Base-by-base conservation (phyloP, 1,140 invertebrate genomes). In the Cyclina sinensis region DNA sequence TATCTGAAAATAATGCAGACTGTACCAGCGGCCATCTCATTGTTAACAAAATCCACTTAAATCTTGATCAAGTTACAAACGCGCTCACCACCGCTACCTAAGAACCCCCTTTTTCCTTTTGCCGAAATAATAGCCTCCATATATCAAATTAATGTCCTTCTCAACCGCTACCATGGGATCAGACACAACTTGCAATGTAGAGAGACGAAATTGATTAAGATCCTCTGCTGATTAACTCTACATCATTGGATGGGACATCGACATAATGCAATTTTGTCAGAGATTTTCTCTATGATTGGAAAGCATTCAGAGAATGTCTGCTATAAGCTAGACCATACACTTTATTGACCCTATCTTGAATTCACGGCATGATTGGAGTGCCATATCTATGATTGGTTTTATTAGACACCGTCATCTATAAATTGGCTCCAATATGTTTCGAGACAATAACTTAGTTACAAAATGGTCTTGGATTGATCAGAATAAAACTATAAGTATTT, bases 91-190 rank as follows among this genome's bases (percentile, higher is more conserved):
- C 46, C 32, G 74, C 74, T 78, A 78, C 43, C 74, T 32, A 51
- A 51, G 48, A 30, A 39, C n/a, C 39, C 70, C 27, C 46, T 48
- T 27, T 48, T 78, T 78, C 74, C 74, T 21, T 51, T 51, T 37
- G 74, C 46, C 74, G 43, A 78, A 48, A 32, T 78, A 81, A 62
- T 81, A 30, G 79, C 73, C 0, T 43, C 24, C 24, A 86, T 86
- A 57, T 32, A 86, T 86, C 83, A 86, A 74, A 70, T 76, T 74
- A 86, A 86, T 86, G 83, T 62, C 27, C 51, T 11, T 76, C 83
- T 21, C 11, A 86, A 86, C 46, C 35, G 46, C 27, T 76, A 76
- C 51, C 83, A n/a, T 32, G 70, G 83, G 83, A 86, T 39, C 11
- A 30, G 18, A 16, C n/a, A 51, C 24, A 62, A 24, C 16, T 21